Percentiles rank a stretch among this genome's conserved stretches.
phyloP scores from a whole-genome alignment of 2,888 invertebrate genomes.

The Mystacides longicornis region DNA sequence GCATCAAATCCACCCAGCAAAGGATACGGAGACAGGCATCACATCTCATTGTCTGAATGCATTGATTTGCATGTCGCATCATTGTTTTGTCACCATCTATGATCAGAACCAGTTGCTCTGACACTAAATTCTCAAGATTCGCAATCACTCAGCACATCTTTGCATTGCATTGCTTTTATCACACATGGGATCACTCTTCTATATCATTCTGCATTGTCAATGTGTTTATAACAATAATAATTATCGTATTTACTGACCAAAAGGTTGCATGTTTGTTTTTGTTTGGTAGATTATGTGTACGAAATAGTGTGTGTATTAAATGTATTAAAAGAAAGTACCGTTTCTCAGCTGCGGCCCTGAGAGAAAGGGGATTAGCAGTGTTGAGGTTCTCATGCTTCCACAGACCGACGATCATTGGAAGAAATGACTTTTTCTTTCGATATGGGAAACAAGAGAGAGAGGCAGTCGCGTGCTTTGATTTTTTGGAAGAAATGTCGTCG shows the following conservation, averaged over 20 bases:
- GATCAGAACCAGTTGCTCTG: too few relatives aligned
- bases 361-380: slow-evolving; percentile 50
- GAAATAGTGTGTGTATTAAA: slow-evolving; percentile 3
- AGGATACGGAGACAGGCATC: too few relatives aligned
- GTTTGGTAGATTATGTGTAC: not conserved
- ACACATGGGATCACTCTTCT: not conserved
- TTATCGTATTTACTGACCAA: not conserved
- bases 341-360: slow-evolving; percentile 54
- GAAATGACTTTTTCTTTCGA: slow-evolving; percentile 69
- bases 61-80: too few relatives aligned
- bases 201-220: not conserved
- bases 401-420: slow-evolving; percentile 68
- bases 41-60: too few relatives aligned
- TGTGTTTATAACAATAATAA: not conserved
- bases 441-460: slow-evolving; percentile 71
- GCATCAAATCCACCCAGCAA: too few relatives aligned
- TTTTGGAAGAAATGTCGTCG: slow-evolving; percentile 60
- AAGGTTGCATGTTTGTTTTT: not conserved
- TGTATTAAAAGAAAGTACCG: not conserved
- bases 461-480: slow-evolving; percentile 73
- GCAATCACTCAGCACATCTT: too few relatives aligned
- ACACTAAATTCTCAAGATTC: too few relatives aligned
- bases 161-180: not conserved
- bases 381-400: slow-evolving; percentile 44
- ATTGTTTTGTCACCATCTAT: too few relatives aligned